Evolutionary conservation across 2,888 invertebrate species (phyloP).

Genomic region (Fragum sueziense): DNA sequence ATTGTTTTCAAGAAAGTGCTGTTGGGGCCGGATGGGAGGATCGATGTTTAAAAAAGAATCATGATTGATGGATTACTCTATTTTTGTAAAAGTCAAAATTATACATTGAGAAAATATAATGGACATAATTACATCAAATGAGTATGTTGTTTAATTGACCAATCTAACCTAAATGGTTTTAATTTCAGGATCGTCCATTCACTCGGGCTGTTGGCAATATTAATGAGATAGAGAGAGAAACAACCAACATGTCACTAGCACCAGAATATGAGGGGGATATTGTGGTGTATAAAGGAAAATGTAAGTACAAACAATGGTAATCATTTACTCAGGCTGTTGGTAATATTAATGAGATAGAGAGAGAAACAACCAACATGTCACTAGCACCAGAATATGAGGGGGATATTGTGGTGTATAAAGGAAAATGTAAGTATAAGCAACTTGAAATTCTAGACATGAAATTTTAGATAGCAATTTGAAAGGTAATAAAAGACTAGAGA

Average conservation of each 20-base stretch:
- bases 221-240: slow-evolving; percentile 56
- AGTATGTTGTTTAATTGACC: too few relatives aligned
- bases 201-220: slow-evolving; percentile 75
- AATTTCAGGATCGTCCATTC: slow-evolving; percentile 74
- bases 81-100: too few relatives aligned
- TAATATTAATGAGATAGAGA: slow-evolving; percentile 60
- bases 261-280: slow-evolving; percentile 73
- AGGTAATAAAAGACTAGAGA: too few relatives aligned
- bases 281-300: slow-evolving; percentile 72
- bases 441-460: too few relatives aligned
- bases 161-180: not conserved
- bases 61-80: too few relatives aligned
- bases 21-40: too few relatives aligned
- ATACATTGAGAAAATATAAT: too few relatives aligned
- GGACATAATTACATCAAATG: too few relatives aligned
- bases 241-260: slow-evolving; percentile 51
- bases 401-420: slow-evolving; percentile 73
- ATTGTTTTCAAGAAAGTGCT: too few relatives aligned
- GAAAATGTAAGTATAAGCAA: slow-evolving; percentile 75
- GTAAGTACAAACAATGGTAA: too few relatives aligned
- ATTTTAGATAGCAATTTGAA: too few relatives aligned
- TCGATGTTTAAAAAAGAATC: too few relatives aligned
- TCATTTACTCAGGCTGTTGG: slow-evolving; percentile 78
- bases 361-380: slow-evolving; percentile 53
- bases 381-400: slow-evolving; percentile 68